Evolutionary conservation across 23 tunicate species (phyloP).

Genomic region (Halocynthia aurantium): DNA sequence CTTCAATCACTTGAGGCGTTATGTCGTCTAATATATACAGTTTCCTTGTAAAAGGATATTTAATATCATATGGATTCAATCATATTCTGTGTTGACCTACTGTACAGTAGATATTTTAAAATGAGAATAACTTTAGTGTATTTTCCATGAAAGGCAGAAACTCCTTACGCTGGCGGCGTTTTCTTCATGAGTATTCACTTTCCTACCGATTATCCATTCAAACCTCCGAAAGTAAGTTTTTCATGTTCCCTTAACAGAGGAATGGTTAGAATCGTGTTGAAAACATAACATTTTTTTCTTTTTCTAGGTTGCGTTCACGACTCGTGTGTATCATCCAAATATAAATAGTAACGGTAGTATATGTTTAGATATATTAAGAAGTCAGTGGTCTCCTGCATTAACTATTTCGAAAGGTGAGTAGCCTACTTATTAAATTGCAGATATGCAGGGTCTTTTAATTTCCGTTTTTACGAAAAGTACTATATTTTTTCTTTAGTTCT

Average conservation of each 20-base stretch:
- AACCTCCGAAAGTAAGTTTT: slow-evolving; percentile 72
- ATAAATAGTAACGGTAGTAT: slow-evolving; percentile 92
- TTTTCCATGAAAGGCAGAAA: slow-evolving; percentile 18
- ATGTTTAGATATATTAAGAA: slow-evolving; percentile 78
- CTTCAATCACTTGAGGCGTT: no score
- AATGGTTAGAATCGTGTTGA: background rate
- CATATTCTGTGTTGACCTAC: background rate
- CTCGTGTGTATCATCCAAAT: slow-evolving; percentile 81
- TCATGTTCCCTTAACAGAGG: background rate
- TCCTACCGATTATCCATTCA: slow-evolving; percentile 88
- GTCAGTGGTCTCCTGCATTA: slow-evolving; percentile 95
- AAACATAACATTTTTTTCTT: background rate
- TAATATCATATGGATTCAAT: no score
- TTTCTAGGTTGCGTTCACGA: slow-evolving; percentile 57
- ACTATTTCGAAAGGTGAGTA: slow-evolving; percentile 74
- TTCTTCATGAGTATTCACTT: slow-evolving; percentile 73
- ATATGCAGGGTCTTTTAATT: slow-evolving; percentile 9
- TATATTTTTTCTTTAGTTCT: slow-evolving; percentile 3
- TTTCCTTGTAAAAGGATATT: no score
- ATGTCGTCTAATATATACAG: no score
- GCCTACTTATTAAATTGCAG: background rate
- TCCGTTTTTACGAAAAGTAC: background rate
- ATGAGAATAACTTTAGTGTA: background rate
- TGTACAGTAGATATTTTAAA: background rate
- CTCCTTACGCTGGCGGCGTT: slow-evolving; percentile 70